phyloP scores from a whole-genome alignment of 2,113 vertebrate species.

The Hystrix brachyura region DNA sequence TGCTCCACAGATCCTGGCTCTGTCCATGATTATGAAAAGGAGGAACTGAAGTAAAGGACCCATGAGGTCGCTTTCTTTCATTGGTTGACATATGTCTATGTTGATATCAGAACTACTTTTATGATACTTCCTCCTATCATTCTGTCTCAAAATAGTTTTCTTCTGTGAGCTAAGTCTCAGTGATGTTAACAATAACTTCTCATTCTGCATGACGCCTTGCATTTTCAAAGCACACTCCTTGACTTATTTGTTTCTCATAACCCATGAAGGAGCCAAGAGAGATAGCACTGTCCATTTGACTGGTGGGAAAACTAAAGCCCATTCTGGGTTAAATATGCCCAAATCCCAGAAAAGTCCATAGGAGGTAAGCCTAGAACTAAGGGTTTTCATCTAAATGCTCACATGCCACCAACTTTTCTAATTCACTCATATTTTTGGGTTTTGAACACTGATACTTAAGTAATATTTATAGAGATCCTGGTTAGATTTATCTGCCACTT shows the following conservation, averaged over 20 bases:
- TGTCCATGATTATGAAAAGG: not conserved
- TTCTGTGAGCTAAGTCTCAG: slow-evolving; percentile 11
- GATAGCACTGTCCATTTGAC: not conserved
- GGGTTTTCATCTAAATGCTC: not conserved
- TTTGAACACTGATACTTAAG: slow-evolving; percentile 54
- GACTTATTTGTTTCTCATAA: slow-evolving; percentile 20
- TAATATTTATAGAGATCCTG: slow-evolving; percentile 70
- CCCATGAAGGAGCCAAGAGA: not conserved
- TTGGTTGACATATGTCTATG: not conserved
- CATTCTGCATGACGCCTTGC: not conserved
- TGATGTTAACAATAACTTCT: not conserved
- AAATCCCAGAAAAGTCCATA: slow-evolving; percentile 18
- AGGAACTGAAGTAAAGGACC: not conserved
- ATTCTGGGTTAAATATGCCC: not conserved
- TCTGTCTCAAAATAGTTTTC: slow-evolving; percentile 41
- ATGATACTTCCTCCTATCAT: slow-evolving; percentile 12
- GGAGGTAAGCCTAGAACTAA: slow-evolving; percentile 8
- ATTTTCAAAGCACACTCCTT: slow-evolving; percentile 38
- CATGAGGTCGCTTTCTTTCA: not conserved
- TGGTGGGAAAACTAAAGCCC: not conserved
- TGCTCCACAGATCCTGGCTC: not conserved
- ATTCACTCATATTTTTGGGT: slow-evolving; percentile 55
- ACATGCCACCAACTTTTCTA: slow-evolving; percentile 34
- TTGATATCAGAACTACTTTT: slow-evolving; percentile 33
- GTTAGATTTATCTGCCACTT: slow-evolving; percentile 71